A percentile compares a stretch with the other conserved stretches of the same genome.
Evolutionary conservation across 2,113 vertebrate species (phyloP).

Genomic region (Anoplopoma fimbria): DNA sequence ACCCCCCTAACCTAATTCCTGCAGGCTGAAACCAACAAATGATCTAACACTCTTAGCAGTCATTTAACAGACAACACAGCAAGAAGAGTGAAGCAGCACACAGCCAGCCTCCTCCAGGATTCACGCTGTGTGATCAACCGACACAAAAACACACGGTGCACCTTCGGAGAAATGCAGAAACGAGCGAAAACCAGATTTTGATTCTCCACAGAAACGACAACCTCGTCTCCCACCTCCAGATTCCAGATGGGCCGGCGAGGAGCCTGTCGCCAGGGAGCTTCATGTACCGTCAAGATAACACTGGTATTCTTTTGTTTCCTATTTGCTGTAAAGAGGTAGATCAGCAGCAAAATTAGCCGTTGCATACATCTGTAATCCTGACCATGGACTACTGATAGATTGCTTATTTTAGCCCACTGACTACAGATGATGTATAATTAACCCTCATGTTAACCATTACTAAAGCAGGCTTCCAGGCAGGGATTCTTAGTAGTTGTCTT

Average conservation of each 20-base stretch:
- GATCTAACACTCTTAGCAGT: background rate
- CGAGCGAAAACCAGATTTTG: background rate
- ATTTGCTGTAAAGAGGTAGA: background rate
- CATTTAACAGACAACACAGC: background rate
- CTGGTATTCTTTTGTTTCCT: background rate
- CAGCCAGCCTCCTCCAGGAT: background rate
- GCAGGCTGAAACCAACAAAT: background rate
- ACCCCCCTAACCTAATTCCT: background rate
- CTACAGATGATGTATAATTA: background rate
- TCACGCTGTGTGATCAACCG: background rate
- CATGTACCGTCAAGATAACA: slow-evolving; percentile 3
- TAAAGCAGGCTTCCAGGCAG: too few relatives aligned
- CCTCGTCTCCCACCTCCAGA: background rate
- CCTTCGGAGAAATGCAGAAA: background rate
- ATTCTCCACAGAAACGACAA: background rate
- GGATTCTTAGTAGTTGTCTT: too few relatives aligned
- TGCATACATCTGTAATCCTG: background rate
- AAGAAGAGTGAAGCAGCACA: background rate
- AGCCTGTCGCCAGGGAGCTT: background rate
- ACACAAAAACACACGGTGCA: background rate
- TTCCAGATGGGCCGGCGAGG: background rate
- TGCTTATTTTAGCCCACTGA: background rate
- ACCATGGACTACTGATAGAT: background rate
- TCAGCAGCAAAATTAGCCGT: too few relatives aligned
- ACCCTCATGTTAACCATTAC: too few relatives aligned